Conservation (phyloP, 2,797 vertebrate species). For the Anas bernieri region DNA sequence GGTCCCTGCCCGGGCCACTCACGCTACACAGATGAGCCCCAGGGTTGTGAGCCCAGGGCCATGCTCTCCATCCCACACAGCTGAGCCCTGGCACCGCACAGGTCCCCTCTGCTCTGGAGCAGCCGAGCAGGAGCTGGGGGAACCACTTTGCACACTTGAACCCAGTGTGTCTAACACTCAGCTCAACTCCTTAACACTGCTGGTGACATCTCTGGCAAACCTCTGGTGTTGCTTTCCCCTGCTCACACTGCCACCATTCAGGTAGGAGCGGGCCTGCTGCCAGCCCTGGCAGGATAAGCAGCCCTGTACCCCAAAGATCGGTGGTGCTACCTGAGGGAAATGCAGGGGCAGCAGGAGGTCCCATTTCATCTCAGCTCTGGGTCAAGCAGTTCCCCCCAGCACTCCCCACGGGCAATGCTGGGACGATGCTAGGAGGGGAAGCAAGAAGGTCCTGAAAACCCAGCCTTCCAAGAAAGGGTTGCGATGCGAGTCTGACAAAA, state of each 20-base stretch:
- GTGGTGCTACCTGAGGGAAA: background rate
- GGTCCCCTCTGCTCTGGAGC: accelerated
- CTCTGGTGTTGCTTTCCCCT: accelerated
- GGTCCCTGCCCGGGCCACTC: accelerated
- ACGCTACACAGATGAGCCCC: accelerated
- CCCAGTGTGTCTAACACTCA: accelerated
- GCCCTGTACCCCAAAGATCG: accelerated
- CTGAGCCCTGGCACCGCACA: background rate
- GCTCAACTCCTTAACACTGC: background rate
- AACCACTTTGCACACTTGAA: accelerated
- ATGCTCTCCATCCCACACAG: background rate
- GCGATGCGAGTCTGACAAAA: background rate
- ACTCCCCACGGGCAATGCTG: background rate
- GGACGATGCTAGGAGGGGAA: background rate
- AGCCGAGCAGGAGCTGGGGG: accelerated
- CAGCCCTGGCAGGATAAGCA: background rate
- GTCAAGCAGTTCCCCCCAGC: background rate
- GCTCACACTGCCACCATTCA: accelerated
- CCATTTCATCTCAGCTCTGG: background rate
- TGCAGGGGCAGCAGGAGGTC: background rate
- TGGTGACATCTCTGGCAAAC: background rate
- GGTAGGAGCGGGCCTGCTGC: accelerated
- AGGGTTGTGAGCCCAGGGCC: background rate
- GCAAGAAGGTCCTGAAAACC: background rate
- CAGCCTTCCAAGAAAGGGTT: background rate